phyloP scores from a whole-genome alignment of 2,113 vertebrate genomes.

The Felis catus region DNA sequence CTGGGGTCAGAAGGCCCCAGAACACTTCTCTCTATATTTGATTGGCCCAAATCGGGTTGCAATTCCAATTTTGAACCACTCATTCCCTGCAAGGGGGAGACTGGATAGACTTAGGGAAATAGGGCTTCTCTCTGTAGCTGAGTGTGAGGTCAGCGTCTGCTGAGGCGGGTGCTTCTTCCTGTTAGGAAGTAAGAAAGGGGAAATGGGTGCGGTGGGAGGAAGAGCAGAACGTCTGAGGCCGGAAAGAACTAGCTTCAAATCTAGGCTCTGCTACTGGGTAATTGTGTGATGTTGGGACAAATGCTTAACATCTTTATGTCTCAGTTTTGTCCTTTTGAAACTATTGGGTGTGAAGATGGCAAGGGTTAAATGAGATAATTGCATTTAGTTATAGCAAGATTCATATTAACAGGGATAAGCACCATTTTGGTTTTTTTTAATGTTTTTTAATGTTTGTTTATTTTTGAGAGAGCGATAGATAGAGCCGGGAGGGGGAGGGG shows the following conservation, averaged over 20 bases:
- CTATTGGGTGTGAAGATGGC: background rate
- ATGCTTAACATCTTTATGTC: background rate
- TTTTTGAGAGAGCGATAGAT: no score
- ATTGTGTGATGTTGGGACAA: background rate
- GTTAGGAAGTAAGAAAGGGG: background rate
- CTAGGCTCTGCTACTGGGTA: background rate
- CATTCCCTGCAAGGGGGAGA: background rate
- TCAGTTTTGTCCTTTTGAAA: background rate
- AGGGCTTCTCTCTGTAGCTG: background rate
- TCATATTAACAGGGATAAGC: background rate
- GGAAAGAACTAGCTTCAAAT: constrained; percentile 11
- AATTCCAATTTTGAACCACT: background rate
- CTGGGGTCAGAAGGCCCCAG: background rate
- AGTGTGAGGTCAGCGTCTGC: background rate
- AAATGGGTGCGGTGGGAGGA: background rate
- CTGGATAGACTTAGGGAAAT: background rate
- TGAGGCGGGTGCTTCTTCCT: background rate
- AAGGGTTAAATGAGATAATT: background rate
- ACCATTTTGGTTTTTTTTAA: background rate
- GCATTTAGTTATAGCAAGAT: background rate
- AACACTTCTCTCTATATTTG: background rate
- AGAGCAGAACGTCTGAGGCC: background rate
- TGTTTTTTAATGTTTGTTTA: no score
- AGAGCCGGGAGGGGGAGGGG: no score
- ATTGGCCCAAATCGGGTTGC: background rate